Percentiles rank a stretch among this genome's conserved stretches.
These are phyloP conservation scores for Nematostella vectensis DNA, from an alignment of 92 coral and sea anemone genomes.

Conservation along the genomic window DNA sequence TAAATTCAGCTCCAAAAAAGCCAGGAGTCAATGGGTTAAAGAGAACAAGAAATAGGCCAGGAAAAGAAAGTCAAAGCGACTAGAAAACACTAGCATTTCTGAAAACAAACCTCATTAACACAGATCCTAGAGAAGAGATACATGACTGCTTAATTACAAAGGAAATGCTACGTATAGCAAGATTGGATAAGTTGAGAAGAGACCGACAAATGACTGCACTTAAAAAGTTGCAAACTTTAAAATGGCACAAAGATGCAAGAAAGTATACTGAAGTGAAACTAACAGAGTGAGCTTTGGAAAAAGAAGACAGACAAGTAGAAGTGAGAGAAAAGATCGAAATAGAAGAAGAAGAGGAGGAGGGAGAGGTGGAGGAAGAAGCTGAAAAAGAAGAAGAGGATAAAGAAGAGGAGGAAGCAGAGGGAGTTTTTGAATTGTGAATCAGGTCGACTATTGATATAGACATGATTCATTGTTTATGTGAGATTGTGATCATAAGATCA, in stretches of 20 bases:
- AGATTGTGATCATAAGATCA: no score
- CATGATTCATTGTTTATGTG: no score
- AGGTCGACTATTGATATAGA: no score
- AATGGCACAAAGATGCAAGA: constrained; percentile 27
- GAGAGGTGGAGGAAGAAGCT: constrained; percentile 3
- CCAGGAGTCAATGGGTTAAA: no score
- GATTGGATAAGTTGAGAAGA: no score
- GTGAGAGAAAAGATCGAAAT: not conserved
- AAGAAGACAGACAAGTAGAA: not conserved
- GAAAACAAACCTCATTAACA: constrained; percentile 22
- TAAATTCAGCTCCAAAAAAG: no score
- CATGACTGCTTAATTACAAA: constrained; percentile 4
- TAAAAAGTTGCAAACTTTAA: constrained; percentile 14
- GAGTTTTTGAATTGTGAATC: constrained; percentile 1
- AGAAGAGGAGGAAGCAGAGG: constrained; percentile 11
- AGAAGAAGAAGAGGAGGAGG: not conserved
- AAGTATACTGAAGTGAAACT: constrained; percentile 18
- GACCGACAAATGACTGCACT: no score
- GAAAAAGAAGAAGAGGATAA: not conserved
- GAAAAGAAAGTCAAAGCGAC: constrained; percentile 21
- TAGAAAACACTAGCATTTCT: constrained; percentile 12
- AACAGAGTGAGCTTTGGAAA: constrained; percentile 9
- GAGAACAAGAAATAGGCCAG: no score
- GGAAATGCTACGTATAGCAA: constrained; percentile 23
- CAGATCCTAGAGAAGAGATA: constrained; percentile 16